Evolutionary conservation across 2,888 invertebrate genomes (phyloP), one percentile per base, ranked within the genome.

Genomic region (Tinea trinotella): DNA sequence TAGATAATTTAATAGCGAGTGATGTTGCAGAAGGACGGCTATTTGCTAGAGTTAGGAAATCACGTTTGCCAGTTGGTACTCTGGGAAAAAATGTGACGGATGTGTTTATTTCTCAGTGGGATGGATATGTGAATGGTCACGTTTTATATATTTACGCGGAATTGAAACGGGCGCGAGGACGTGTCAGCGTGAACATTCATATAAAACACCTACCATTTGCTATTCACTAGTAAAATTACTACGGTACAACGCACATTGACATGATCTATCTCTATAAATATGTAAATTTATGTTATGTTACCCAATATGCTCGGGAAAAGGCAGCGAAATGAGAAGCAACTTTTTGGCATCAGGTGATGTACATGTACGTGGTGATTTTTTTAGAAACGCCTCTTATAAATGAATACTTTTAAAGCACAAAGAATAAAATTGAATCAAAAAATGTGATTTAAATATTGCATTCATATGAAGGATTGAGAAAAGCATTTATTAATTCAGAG

Each of bases 141-240:
- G 50, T 50, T 24, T 40, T 40, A 40, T 40, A 40, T 40, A 40
- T 30, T 7, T 40, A 40, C 13, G 40, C 40, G 61, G 68, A 74
- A 74, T 77, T 74, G 73, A 70, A 77, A 67, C 66, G 69, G 64
- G 67, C 60, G 64, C 53, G 30, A 57, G 70, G 61, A 77, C 79
- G 79, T 77, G 77, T 64, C 66, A 60, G 64, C 69, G 68, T 66
- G 67, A 68, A 67, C 65, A 68, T 73, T 71, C 65, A 63, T 70
- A 74, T 70, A 72, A 72, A 69, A 66, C 40, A 40, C 40, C 40
- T 40, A 40, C 40, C 13, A 40, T 48, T 48, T 48, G 19, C 48
- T 20, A 48, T 48, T 18, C 48, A 48, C 48, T 48, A 48, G 17
- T 7, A 48, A 48, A 48, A 18, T 48, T 48, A 50, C 50, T 24